Evolutionary conservation across 2,113 vertebrate species (phyloP).

Genomic region (Probosciger aterrimus): DNA sequence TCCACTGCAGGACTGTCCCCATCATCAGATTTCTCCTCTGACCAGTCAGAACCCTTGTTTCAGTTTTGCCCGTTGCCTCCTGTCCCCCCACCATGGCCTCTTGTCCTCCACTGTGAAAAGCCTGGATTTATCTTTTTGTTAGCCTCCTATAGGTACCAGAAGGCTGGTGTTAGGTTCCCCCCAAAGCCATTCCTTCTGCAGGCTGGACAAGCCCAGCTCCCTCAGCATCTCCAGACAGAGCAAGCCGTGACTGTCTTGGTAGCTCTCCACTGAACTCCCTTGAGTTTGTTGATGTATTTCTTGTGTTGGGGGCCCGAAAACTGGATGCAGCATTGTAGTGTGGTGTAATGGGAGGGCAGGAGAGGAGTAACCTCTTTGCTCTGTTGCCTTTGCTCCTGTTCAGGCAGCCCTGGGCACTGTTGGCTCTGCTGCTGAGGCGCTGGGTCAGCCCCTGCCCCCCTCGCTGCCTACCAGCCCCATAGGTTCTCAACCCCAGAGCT

Average conservation of each 20-base stretch:
- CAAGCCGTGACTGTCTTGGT: not conserved
- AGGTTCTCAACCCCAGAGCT: not conserved
- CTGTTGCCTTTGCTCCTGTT: not conserved
- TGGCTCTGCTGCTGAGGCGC: not conserved
- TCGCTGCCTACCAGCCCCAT: not conserved
- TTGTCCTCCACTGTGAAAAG: not conserved
- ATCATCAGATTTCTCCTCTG: not conserved
- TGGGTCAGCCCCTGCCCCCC: not conserved
- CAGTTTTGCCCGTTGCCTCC: not conserved
- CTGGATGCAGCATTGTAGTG: not conserved
- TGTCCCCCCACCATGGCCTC: not conserved
- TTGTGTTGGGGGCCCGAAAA: not conserved
- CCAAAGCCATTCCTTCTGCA: not conserved
- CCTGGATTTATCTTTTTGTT: not conserved
- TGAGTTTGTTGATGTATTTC: not conserved
- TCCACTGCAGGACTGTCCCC: not conserved
- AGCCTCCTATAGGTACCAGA: accelerated
- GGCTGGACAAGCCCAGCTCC: not conserved
- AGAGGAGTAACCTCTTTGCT: not conserved
- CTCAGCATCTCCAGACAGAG: not conserved
- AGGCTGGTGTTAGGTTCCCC: not conserved
- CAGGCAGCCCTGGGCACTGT: not conserved
- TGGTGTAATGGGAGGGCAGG: not conserved
- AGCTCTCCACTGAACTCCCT: not conserved
- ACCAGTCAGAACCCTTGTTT: not conserved